phyloP scores from a whole-genome alignment of 2,888 invertebrate genomes.

The Philereme vetulata region DNA sequence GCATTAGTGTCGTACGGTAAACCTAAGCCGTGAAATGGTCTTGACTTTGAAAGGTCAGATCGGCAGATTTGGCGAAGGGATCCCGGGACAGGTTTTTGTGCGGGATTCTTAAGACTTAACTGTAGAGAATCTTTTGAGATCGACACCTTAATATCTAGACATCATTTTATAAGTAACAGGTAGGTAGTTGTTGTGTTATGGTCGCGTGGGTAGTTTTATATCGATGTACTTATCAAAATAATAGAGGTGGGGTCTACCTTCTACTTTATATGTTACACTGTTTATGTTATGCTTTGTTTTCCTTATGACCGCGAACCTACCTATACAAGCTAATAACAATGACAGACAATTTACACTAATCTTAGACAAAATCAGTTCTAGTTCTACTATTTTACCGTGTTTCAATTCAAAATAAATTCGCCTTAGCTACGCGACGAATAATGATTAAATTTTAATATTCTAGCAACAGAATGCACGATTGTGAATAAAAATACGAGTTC shows the following conservation, averaged over 20 bases:
- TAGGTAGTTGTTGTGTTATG: not conserved
- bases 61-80: conserved; percentile 31
- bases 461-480: conserved; percentile 49
- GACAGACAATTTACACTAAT: conserved; percentile 21
- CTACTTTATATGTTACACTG: conserved; percentile 1
- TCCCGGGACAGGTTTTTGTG: conserved; percentile 26
- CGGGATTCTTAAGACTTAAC: conserved; percentile 11
- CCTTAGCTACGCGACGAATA: conserved; percentile 41
- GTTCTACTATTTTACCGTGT: conserved; percentile 7
- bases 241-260: not conserved
- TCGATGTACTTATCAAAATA: not conserved
- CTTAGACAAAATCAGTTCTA: conserved; percentile 17
- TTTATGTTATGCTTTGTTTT: conserved; percentile 5
- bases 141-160: not conserved
- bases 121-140: conserved; percentile 3
- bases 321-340: conserved; percentile 4
- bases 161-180: too few relatives aligned
- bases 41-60: conserved; percentile 40
- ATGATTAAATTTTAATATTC: conserved; percentile 43
- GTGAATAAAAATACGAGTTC: conserved; percentile 44
- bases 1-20: conserved; percentile 16
- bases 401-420: conserved; percentile 17
- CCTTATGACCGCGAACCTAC: conserved; percentile 10
- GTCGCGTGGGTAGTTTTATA: not conserved
- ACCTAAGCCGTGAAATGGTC: conserved; percentile 20